Conservation (phyloP, 2,113 vertebrate genomes). For the Erythrocercus mccallii region DNA sequence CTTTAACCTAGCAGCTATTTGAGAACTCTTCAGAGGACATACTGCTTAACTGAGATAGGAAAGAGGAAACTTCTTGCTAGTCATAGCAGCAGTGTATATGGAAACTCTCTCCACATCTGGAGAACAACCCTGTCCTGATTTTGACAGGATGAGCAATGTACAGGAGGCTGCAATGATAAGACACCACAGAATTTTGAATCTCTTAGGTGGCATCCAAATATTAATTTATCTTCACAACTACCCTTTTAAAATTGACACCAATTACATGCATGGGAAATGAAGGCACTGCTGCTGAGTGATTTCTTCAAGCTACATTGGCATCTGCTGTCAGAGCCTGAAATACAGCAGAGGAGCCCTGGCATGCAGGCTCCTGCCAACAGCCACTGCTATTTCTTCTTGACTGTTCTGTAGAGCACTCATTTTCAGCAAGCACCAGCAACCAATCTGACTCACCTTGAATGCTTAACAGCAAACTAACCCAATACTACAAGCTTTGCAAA, state of each 20-base stretch:
- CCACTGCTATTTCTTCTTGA: not conserved
- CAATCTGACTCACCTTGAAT: not conserved
- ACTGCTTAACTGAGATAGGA: not conserved
- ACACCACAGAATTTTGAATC: not conserved
- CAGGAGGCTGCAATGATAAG: not conserved
- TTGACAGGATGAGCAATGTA: not conserved
- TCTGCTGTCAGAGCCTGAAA: conserved; percentile 7
- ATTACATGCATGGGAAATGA: not conserved
- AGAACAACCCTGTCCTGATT: not conserved
- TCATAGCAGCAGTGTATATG: not conserved
- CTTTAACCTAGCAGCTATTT: not conserved
- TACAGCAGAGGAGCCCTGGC: not conserved
- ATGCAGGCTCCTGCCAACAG: not conserved
- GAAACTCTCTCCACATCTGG: not conserved
- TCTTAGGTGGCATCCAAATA: not conserved
- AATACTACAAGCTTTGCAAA: not conserved
- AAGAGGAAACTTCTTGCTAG: not conserved
- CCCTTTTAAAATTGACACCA: not conserved
- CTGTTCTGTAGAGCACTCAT: not conserved
- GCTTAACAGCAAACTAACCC: not conserved
- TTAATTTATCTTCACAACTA: not conserved
- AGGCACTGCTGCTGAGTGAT: not conserved
- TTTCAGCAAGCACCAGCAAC: not conserved
- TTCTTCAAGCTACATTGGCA: not conserved
- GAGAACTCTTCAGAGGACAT: not conserved